Percentiles rank a stretch among this genome's conserved stretches.
Conservation (phyloP, 2,888 invertebrate species). For the Lasioglossum leucozonium region DNA sequence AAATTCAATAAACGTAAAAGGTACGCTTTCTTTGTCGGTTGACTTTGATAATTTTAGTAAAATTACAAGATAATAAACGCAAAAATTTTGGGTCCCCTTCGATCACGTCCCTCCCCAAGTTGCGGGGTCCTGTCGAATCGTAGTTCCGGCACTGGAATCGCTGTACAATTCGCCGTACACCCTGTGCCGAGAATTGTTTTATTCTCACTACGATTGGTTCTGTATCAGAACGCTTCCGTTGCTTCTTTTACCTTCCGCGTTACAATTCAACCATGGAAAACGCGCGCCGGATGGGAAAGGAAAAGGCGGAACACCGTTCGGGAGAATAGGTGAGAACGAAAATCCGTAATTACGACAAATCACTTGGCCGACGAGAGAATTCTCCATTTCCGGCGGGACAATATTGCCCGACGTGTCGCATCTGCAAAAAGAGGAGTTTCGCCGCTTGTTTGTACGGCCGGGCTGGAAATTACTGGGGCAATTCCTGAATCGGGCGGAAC, state of each 20-base stretch:
- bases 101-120: too few species aligned
- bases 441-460: constrained; percentile 54
- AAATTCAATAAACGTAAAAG: too few species aligned
- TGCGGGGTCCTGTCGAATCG: too few species aligned
- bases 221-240: constrained; percentile 15
- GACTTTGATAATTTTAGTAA: too few species aligned
- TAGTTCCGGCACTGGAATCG: too few species aligned
- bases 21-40: too few species aligned
- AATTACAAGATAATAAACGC: too few species aligned
- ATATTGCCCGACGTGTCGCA: constrained; percentile 64
- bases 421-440: constrained; percentile 43
- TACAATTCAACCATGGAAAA: constrained; percentile 3
- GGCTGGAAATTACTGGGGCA: constrained; percentile 49
- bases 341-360: constrained; percentile 77
- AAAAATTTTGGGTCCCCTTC: too few species aligned
- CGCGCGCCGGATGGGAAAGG: neutral
- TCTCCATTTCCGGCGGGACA: constrained; percentile 70
- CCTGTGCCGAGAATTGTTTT: constrained; percentile 19
- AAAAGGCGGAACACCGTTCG: neutral
- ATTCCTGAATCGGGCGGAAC: constrained; percentile 31
- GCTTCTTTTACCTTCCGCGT: constrained; percentile 18
- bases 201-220: constrained; percentile 35
- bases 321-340: constrained; percentile 44
- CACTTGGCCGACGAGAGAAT: constrained; percentile 70
- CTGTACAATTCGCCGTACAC: neutral